These are phyloP conservation scores for Thunnus thynnus DNA, from an alignment of 2,113 vertebrate species.

Conservation along the genomic window DNA sequence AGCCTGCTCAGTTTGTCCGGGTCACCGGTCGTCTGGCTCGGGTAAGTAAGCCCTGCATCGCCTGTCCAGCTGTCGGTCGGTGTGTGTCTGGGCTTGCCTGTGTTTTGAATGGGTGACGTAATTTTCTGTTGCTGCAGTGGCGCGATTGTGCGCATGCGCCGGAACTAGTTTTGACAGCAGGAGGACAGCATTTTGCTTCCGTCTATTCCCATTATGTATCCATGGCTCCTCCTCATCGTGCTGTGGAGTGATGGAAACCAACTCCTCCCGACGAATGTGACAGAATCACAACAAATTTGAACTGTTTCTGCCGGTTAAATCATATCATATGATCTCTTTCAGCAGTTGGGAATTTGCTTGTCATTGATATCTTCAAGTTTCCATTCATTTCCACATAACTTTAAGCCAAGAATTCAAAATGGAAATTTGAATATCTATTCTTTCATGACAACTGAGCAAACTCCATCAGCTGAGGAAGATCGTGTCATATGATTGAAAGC, in stretches of 20 bases:
- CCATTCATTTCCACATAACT: not conserved
- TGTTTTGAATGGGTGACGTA: constrained; percentile 74
- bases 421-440: not conserved
- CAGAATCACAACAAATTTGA: too few relatives aligned
- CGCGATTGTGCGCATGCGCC: constrained; percentile 75
- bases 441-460: not conserved
- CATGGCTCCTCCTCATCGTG: too few relatives aligned
- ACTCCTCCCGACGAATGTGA: too few relatives aligned
- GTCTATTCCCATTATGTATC: too few relatives aligned
- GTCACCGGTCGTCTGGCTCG: not conserved
- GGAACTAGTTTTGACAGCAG: constrained; percentile 5
- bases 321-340: not conserved
- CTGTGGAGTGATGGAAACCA: too few relatives aligned
- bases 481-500: not conserved
- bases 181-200: not conserved
- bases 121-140: constrained; percentile 46
- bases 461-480: not conserved
- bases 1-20: not conserved
- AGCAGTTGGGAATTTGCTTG: not conserved
- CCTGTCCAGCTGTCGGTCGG: constrained; percentile 28
- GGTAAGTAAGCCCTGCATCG: constrained; percentile 6
- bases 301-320: not conserved
- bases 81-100: constrained; percentile 81
- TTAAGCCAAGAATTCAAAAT: not conserved
- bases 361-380: not conserved